Evolutionary conservation across 2,888 invertebrate species (phyloP), one percentile per base, ranked within the genome.

Genomic region (Chalcis sispes): DNA sequence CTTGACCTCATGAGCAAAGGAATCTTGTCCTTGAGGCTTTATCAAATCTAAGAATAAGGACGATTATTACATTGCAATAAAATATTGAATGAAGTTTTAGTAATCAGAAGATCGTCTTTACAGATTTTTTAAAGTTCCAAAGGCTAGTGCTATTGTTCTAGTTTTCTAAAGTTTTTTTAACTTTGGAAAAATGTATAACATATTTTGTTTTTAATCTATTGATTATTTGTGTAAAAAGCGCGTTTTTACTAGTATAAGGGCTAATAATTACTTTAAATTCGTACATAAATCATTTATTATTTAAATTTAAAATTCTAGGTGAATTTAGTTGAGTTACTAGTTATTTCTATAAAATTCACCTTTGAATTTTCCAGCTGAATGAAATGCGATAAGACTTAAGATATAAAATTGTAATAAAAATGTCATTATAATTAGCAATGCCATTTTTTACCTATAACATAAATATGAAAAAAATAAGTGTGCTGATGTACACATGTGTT

Each of bases 51-150:
- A 18, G 4, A 54, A 52, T 13, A 13, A 56, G 27, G 50, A 64
- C 65, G 69, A 72, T 65, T 62, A 25, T 58, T 52, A 69, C 73
- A 65, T 40, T 50, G 27, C n/a, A 54, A 54, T 64, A 46, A 52
- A 62, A 15, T 62, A 61, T 29, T 64, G 25, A 15, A 46, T 42
- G 46, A 23, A 61, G 23, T 77, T 52, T 29, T 64, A 52, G 10
- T 48, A 56, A 36, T 70, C 1, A 29, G n/a, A 50, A 36, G n/a
- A 69, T 75, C 59, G 54, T 74, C 54, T 74, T 65, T 1, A 36
- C 32, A 72, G 75, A 75, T 78, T 75, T 75, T 59, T 75, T 65
- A 65, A 75, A 75, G 75, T 72, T 78, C 46, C 58, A 56, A 69
- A 72, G 65, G 36, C 72, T 75, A 72, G 69, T 71, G 70, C 62